Base-by-base conservation (phyloP, 2,888 invertebrate species). In the Dermolepida albohirtum region DNA sequence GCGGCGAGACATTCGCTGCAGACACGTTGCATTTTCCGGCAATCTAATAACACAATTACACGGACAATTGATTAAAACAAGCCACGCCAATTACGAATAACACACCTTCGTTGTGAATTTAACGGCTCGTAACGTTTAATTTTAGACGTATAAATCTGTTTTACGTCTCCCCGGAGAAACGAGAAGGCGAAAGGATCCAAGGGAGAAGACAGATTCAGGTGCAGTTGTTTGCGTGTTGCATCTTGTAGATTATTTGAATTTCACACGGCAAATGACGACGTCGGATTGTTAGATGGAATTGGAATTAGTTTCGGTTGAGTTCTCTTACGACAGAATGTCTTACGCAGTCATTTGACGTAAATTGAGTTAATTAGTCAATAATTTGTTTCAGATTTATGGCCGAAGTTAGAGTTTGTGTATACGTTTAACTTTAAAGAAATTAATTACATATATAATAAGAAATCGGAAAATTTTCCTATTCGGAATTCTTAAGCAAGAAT, bases 111-210 rank as follows among this genome's bases (percentile, higher is more conserved):
- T 57, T 70, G 59, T 63, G 64, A 70, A 72, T 70, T 71, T 69
- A 72, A 71, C 72, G 72, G 71, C 65, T 70, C 72, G 71, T 72
- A 73, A 71, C 74, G 74, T 74, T 75, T 75, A 74, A 75, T 74
- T 75, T 74, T 70, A 71, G 71, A 66, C 71, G 70, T 64, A 75
- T 75, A 75, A 74, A 75, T 75, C 74, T 74, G 73, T 70, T 74
- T 75, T 74, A 75, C 69, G 70, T 70, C 71, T 65, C 75, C 70
- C 74, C 72, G 73, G 74, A 74, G 74, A 71, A 63, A 70, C 72
- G 7, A 12, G n/a, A 12, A 51, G 51, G 29, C 51, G 29, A 12
- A 22, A 8, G 34, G 51, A 52, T 34, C 27, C n/a, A 49, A 47
- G 17, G 14, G 44, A 6, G 6, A 52, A 12, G 29, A 12, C 14